A percentile compares a stretch with the other conserved stretches of the same genome.
Conservation (phyloP, 1,140 invertebrate species). For the Rhagoletis zephyria region DNA sequence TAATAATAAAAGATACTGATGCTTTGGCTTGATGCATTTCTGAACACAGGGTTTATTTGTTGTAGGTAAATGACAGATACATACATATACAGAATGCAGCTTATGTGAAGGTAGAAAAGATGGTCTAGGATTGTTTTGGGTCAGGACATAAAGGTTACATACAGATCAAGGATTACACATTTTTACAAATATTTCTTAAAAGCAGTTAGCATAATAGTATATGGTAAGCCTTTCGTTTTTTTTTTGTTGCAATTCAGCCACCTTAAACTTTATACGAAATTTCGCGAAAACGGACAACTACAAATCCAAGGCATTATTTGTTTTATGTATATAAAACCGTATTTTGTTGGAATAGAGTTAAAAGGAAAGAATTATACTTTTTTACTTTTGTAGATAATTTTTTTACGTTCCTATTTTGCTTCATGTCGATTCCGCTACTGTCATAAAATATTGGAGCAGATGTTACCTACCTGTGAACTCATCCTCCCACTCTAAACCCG, state of each 20-base stretch:
- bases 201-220: not conserved
- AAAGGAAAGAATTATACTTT: not conserved
- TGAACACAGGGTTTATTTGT: too few species aligned
- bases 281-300: not conserved
- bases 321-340: not conserved
- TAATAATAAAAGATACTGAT: too few species aligned
- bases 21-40: too few species aligned
- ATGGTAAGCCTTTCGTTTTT: not conserved
- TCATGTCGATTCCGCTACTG: constrained; percentile 73
- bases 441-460: constrained; percentile 65
- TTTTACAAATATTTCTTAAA: not conserved
- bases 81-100: constrained; percentile 2
- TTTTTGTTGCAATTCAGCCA: not conserved
- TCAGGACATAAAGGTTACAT: not conserved
- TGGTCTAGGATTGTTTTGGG: not conserved
- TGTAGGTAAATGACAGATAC: not conserved
- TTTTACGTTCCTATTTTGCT: constrained; percentile 72
- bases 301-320: not conserved
- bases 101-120: not conserved
- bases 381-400: constrained; percentile 58
- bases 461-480: constrained; percentile 97
- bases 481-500: constrained; percentile 99
- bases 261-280: constrained; percentile 13
- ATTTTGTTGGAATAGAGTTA: not conserved
- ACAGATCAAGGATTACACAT: not conserved